Conservation (phyloP, 2,113 vertebrate species). For the Bothrops jararaca region DNA sequence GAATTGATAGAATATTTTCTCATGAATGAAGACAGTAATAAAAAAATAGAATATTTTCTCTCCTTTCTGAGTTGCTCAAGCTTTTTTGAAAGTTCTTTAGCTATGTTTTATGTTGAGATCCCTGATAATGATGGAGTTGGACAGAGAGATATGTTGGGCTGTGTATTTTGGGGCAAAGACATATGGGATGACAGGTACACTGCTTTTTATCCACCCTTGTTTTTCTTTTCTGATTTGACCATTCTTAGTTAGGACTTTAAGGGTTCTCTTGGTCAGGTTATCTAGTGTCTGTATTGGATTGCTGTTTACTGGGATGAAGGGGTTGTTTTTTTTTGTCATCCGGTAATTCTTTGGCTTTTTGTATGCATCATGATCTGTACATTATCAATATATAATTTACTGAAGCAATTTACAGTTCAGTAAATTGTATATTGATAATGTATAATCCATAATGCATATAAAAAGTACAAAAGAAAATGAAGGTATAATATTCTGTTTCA, state of each 20-base stretch:
- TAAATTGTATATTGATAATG: neutral
- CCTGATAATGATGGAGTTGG: too few species aligned
- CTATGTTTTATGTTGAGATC: too few species aligned
- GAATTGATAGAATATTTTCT: too few species aligned
- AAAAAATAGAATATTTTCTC: too few species aligned
- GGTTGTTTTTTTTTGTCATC: neutral
- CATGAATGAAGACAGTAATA: too few species aligned
- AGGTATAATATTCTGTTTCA: neutral
- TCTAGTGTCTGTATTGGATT: neutral
- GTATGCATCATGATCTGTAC: neutral
- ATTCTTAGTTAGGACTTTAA: neutral
- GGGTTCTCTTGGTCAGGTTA: neutral
- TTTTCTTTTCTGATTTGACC: too few species aligned
- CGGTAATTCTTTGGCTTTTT: neutral
- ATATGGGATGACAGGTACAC: too few species aligned
- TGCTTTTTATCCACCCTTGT: too few species aligned
- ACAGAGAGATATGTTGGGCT: too few species aligned
- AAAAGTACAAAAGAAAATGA: neutral
- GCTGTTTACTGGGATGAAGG: neutral
- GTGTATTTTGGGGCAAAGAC: too few species aligned
- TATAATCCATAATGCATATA: neutral
- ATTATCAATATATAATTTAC: neutral
- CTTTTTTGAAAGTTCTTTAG: too few species aligned
- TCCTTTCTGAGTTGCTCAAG: too few species aligned
- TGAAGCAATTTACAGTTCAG: neutral